Evolutionary conservation across 2,888 invertebrate species (phyloP), one percentile per base, ranked within the genome.

Genomic region (Rhagonycha lutea): DNA sequence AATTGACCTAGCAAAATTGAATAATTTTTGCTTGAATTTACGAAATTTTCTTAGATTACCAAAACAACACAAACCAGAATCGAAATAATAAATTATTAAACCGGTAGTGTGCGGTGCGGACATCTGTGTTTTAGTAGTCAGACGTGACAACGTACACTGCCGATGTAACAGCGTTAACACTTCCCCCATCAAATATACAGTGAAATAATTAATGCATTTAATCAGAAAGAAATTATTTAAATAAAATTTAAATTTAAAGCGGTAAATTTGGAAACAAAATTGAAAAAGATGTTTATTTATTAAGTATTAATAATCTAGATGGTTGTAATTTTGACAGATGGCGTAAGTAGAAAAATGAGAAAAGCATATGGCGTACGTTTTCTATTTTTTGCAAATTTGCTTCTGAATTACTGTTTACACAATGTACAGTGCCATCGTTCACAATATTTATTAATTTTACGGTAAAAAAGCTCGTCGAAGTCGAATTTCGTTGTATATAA

Each of bases 311-410:
- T 5, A 65, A 75, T 75, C 69, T 24, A 76, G 74, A 76, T 71
- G 29, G 70, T 29, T 61, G 61, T 68, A 61, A 24, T 60, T 18
- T 68, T 68, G 73, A 65, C 23, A 79, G 79, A 77, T 79, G 79
- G 79, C 75, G 72, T 32, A 61, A 63, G 71, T 70, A 70, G 67
- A 79, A 79, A 70, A 76, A 78, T 73, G 71, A 72, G 47, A 79
- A 80, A 81, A 78, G 81, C 80, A 81, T 81, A 82, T 82, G 82
- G 82, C 82, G 81, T 81, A 81, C 81, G 76, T 80, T 81, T 81
- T 82, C 80, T 82, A 82, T 82, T 82, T 82, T 82, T 82, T 81
- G 80, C 81, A 80, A 79, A 79, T 81, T 80, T 80, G 79, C 81
- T 80, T 79, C 73, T 75, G 76, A 79, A 82, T 78, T 79, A 80